These are phyloP conservation scores for Stichodactyla mertensii DNA, from an alignment of 64 coral and sea anemone species.

Conservation along the genomic window DNA sequence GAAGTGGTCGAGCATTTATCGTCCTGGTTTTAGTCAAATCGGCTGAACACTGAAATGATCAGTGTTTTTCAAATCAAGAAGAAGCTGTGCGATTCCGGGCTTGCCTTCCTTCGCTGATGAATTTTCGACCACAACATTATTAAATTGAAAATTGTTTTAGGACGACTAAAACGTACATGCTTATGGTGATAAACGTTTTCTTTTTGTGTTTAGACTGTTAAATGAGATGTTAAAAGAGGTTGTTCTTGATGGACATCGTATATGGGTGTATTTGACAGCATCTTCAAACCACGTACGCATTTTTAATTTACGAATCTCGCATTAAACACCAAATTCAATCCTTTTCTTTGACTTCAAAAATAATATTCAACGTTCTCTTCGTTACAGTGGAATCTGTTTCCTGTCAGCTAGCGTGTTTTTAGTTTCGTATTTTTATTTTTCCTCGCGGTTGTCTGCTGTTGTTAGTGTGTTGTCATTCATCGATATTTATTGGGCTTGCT, in stretches of 20 bases:
- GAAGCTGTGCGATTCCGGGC: neutral
- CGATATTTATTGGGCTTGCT: neutral
- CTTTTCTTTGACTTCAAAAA: neutral
- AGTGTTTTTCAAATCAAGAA: neutral
- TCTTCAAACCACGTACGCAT: neutral
- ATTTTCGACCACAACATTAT: neutral
- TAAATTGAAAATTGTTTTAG: neutral
- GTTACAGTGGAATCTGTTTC: neutral
- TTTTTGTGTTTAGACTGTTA: neutral
- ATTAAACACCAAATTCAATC: too few species aligned
- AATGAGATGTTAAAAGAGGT: neutral
- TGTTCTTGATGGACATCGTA: neutral
- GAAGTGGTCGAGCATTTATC: neutral
- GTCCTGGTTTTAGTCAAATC: neutral
- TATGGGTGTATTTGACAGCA: conserved; percentile 5
- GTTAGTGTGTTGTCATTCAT: neutral
- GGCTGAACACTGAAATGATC: neutral
- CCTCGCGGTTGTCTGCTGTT: neutral
- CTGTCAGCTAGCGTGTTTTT: neutral
- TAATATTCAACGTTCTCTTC: neutral
- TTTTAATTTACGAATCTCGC: neutral
- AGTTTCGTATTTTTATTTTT: neutral
- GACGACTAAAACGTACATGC: neutral
- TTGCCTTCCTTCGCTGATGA: neutral
- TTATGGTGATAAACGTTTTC: neutral